Percentiles rank a stretch among this genome's conserved stretches.
These are phyloP conservation scores for Mylabris phalerata DNA, from an alignment of 1,140 invertebrate species.

Conservation along the genomic window DNA sequence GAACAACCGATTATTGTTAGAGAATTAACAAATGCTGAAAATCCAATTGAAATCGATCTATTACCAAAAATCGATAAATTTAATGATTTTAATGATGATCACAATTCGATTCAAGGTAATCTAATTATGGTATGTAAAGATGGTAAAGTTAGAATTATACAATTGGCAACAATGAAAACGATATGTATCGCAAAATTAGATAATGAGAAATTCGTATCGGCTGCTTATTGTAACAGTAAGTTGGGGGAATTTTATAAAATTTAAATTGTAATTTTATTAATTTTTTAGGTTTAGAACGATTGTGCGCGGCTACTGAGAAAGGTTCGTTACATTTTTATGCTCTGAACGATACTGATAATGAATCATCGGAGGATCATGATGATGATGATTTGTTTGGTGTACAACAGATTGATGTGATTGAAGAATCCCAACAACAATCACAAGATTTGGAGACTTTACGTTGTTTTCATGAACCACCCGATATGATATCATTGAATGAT, in stretches of 20 bases:
- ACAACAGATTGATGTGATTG: conserved; percentile 2
- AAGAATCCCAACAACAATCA: conserved; percentile 10
- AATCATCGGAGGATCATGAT: conserved; percentile 59
- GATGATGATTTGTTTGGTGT: conserved; percentile 51
- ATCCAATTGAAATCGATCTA: conserved; percentile 59
- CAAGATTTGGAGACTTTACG: conserved; percentile 18
- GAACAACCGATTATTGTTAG: conserved; percentile 55
- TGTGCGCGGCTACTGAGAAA: conserved; percentile 72
- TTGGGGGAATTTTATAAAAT: conserved; percentile 4
- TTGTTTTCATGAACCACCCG: conserved; percentile 36
- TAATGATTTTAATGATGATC: conserved; percentile 20
- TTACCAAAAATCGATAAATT: conserved; percentile 52
- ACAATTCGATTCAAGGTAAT: conserved; percentile 41
- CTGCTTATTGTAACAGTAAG: conserved; percentile 67
- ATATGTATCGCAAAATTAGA: conserved; percentile 57
- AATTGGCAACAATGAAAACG: conserved; percentile 55
- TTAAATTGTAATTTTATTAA: conserved; percentile 1
- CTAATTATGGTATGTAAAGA: conserved; percentile 58
- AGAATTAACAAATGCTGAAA: conserved; percentile 55
- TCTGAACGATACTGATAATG: conserved; percentile 61
- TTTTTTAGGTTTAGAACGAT: conserved; percentile 62
- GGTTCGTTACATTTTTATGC: conserved; percentile 80
- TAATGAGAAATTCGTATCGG: conserved; percentile 63
- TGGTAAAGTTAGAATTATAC: conserved; percentile 60
- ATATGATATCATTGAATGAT: conserved; percentile 35